Evolutionary conservation across 1,140 invertebrate genomes (phyloP), one percentile per base, ranked within the genome.

Genomic region (Dendrolimus punctatus): DNA sequence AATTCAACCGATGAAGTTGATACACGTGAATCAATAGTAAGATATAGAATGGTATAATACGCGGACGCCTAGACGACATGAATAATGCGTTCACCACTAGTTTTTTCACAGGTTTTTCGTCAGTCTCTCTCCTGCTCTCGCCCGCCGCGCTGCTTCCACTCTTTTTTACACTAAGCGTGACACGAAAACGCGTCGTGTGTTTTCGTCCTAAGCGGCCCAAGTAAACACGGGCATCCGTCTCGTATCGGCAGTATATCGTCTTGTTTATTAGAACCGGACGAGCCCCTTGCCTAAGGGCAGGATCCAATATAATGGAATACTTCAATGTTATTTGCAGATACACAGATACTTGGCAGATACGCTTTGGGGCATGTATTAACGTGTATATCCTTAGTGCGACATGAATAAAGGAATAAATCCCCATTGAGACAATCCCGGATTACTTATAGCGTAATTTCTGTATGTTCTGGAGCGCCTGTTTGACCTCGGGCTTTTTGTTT

Each of bases 271-370:
- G 68, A 68, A 73, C 68, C 73, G 71, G 77, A 74, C 74, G 77
- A 57, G 60, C 71, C 64, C 56, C 46, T 23, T 45, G 74, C 81
- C 76, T 50, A 46, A 60, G 80, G 80, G 71, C 60, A 79, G 79
- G 81, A 80, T 82, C 73, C 73, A 73, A 85, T 81, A 84, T 82
- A 82, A 84, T 81, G 71, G 72, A 81, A 83, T 81, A 81, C 78
- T 83, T 81, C 69, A 76, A 66, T 65, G 64, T 80, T 85, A 81
- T 85, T 85, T 83, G 76, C 73, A 70, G 68, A 76, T 72, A 82
- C 73, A 75, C 62, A 66, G 70, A 58, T 75, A 74, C 71, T 75
- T 77, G 68, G 62, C 51, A 62, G 65, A 72, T 66, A 53, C 52
- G 77, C 81, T 73, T 40, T 55, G 46, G 73, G 23, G 79, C 67